Evolutionary conservation across 2,113 vertebrate species (phyloP).

Genomic region (Setophaga kirtlandii): DNA sequence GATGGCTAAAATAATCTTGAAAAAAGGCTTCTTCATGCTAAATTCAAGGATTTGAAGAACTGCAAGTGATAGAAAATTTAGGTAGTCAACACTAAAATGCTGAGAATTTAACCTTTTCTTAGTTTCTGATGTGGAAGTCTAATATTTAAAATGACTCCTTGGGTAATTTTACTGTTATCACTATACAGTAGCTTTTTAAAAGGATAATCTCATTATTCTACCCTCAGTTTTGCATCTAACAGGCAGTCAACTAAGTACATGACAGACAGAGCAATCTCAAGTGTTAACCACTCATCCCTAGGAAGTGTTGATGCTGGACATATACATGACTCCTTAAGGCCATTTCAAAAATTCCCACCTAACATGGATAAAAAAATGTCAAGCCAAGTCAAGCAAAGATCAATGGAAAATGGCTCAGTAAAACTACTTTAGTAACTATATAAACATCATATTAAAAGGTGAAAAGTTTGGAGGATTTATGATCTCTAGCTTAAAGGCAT

Average conservation of each 20-base stretch:
- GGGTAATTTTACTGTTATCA: neutral
- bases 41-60: neutral
- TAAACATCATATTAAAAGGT: neutral
- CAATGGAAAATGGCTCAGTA: neutral
- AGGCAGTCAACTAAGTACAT: neutral
- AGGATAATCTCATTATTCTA: neutral
- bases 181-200: neutral
- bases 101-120: neutral
- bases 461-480: neutral
- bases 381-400: neutral
- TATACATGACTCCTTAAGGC: neutral
- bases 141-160: neutral
- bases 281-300: neutral
- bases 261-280: neutral
- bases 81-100: neutral
- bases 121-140: neutral
- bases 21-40: neutral
- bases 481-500: neutral
- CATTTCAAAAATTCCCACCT: neutral
- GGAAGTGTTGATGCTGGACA: neutral
- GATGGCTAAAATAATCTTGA: neutral
- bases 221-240: neutral
- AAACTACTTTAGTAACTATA: neutral
- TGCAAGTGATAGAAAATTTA: neutral
- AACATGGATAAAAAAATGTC: neutral